Evolutionary conservation across 2,888 invertebrate species (phyloP).

Genomic region (Copidosoma aretas): DNA sequence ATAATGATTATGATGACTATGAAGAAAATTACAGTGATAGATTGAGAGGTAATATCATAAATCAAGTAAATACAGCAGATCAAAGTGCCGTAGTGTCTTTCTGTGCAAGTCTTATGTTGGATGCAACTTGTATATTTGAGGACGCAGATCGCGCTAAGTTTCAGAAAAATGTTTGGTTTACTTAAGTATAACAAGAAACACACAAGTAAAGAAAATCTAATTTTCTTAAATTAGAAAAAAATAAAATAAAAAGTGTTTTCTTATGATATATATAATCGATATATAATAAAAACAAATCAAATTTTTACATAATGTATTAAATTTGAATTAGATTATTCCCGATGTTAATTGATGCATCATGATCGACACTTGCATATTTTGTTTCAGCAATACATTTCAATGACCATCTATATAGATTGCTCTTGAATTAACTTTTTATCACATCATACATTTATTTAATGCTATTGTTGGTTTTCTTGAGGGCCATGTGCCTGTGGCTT

Average conservation of each 20-base stretch:
- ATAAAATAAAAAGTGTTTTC: conserved; percentile 38
- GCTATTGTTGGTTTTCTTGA: no score
- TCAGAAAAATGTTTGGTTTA: conserved; percentile 35
- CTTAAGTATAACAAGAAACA: conserved; percentile 39
- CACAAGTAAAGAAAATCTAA: conserved; percentile 38
- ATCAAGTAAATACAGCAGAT: conserved; percentile 33
- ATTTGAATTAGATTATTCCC: not conserved
- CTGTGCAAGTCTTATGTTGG: conserved; percentile 74
- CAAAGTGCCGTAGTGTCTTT: conserved; percentile 68
- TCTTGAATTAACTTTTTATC: no score
- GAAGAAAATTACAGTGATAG: conserved; percentile 8
- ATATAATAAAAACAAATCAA: conserved; percentile 33
- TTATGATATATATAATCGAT: conserved; percentile 36
- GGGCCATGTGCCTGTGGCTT: no score
- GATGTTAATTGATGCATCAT: not conserved
- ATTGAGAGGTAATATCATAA: conserved; percentile 7
- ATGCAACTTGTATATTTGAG: conserved; percentile 63
- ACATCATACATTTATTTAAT: no score
- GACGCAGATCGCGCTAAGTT: conserved; percentile 62
- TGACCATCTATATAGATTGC: not conserved
- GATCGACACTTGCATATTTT: not conserved
- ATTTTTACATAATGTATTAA: conserved; percentile 25
- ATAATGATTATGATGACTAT: not conserved
- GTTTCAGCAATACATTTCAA: not conserved
- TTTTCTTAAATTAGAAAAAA: conserved; percentile 36